Evolutionary conservation across 2,888 invertebrate species (phyloP), one percentile per base, ranked within the genome.

Genomic region (Epirrhoe alternata): DNA sequence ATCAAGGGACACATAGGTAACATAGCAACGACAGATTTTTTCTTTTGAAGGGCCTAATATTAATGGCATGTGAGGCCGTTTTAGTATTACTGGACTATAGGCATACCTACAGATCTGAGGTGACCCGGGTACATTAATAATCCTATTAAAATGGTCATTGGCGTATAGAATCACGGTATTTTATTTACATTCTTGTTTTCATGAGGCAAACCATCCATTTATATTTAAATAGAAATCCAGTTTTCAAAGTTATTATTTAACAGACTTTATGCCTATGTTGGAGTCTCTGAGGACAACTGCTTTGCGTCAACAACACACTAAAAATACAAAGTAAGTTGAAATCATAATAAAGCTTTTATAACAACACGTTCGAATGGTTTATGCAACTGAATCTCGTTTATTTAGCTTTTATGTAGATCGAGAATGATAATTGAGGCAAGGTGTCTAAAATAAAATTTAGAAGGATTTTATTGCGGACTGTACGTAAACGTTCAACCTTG

Each of bases 141-240:
- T 75, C 73, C 62, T 72, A 82, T 82, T 80, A 75, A 70, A 80
- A 82, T 82, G 77, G 74, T 75, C 78, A 82, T 80, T 73, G 70
- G 73, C 76, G 70, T 71, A 75, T 75, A 74, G 76, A 78, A 74
- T 76, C 69, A 67, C 62, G 61, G 68, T 51, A 68, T 63, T 61
- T 35, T 57, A 69, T 73, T 69, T 69, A 65, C 59, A 61, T 64
- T 61, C 63, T 64, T 60, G 68, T 54, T 63, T 68, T 54, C 52
- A 61, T 70, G 61, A 54, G 61, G 61, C 17, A 31, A 61, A 55
- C 55, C 35, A 30, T n/a, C 31, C 47, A 49, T 54, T 54, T 49
- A 54, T 61, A 31, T 53, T 30, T 47, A 47, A 53, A 17, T 45
- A 33, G 30, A 35, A 54, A 17, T 49, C 49, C 14, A 54, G 54